Evolutionary conservation across 1,140 invertebrate genomes (phyloP).

Genomic region (Pseudobourletiella spinata): DNA sequence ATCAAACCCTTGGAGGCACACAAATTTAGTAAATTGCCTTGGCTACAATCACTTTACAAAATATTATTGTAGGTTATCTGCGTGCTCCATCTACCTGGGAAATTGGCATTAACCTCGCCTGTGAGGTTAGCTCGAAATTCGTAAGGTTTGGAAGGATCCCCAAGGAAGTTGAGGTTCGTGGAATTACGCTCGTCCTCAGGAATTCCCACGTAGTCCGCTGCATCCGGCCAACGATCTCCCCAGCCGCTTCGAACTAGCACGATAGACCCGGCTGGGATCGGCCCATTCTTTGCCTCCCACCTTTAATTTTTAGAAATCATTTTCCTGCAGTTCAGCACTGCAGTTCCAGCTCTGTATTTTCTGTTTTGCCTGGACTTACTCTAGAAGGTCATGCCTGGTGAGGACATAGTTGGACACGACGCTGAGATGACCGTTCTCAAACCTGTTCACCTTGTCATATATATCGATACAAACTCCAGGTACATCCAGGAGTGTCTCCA

Average conservation of each 20-base stretch:
- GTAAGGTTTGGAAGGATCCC: too few relatives aligned
- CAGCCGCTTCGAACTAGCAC: conserved; percentile 51
- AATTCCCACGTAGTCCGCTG: too few relatives aligned
- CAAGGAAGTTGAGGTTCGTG: too few relatives aligned
- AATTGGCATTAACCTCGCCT: too few relatives aligned
- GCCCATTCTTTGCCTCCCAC: conserved; percentile 45
- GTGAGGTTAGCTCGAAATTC: too few relatives aligned
- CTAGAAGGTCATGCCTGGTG: background rate
- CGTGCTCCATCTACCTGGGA: too few relatives aligned
- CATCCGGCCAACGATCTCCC: too few relatives aligned
- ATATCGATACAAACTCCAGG: conserved; percentile 13
- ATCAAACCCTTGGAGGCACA: too few relatives aligned
- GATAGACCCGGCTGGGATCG: conserved; percentile 41
- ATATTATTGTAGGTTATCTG: too few relatives aligned
- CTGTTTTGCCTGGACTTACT: background rate
- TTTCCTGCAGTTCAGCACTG: background rate
- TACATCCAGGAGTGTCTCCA: conserved; percentile 6
- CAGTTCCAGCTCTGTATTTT: background rate
- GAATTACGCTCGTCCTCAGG: conserved; percentile 40
- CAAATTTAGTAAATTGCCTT: too few relatives aligned
- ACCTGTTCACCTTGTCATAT: conserved; percentile 7
- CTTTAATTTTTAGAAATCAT: conserved; percentile 13
- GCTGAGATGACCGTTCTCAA: background rate
- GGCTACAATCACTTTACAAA: too few relatives aligned
- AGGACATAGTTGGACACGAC: too few relatives aligned